Percentiles rank a stretch among this genome's conserved stretches.
Evolutionary conservation across 2,888 invertebrate species (phyloP).

Genomic region (Bugulina stolonifera): DNA sequence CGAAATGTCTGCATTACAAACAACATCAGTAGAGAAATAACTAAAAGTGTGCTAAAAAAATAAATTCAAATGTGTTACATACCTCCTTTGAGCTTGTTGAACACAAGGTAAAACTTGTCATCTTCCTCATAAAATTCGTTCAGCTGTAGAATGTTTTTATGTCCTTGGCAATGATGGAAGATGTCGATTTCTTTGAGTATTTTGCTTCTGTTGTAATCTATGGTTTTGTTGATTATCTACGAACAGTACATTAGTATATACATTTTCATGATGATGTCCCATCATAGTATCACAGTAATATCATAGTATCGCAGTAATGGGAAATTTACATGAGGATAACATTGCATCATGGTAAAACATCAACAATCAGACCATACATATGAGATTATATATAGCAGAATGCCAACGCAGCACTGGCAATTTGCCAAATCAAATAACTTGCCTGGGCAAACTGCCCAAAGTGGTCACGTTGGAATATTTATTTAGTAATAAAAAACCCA

Average conservation of each 20-base stretch:
- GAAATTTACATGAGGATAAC: too few species aligned
- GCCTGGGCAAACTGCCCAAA: background rate
- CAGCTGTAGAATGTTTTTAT: constrained; percentile 94
- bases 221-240: constrained; percentile 84
- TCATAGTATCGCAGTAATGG: too few species aligned
- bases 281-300: too few species aligned
- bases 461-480: too few species aligned
- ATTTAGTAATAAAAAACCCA: too few species aligned
- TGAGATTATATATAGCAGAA: too few species aligned
- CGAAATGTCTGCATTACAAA: too few species aligned
- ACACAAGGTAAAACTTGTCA: constrained; percentile 84
- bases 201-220: constrained; percentile 85
- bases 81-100: constrained; percentile 88
- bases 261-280: too few species aligned
- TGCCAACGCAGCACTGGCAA: background rate
- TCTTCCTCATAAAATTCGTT: constrained; percentile 87
- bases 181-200: constrained; percentile 98
- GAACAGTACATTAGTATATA: background rate
- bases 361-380: too few species aligned
- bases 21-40: too few species aligned
- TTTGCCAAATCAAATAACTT: background rate
- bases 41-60: background rate
- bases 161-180: constrained; percentile 95
- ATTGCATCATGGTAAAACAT: too few species aligned
- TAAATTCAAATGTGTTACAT: constrained; percentile 24